phyloP scores from a whole-genome alignment of 2,113 vertebrate species.

The Elanoides forficatus region DNA sequence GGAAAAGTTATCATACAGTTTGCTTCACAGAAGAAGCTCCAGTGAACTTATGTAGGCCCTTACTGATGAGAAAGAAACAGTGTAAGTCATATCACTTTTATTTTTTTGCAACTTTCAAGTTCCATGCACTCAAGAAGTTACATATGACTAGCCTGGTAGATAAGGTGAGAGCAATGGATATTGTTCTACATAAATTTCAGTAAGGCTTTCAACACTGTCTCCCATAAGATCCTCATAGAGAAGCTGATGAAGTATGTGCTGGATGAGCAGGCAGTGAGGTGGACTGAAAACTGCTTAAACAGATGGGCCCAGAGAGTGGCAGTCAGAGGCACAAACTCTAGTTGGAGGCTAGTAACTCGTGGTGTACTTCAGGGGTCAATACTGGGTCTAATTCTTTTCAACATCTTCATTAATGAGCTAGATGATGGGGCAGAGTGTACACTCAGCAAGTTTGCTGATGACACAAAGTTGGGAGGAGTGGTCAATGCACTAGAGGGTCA shows the following conservation, averaged over 20 bases:
- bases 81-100: background rate
- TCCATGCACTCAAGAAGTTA: background rate
- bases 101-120: background rate
- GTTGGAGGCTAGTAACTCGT: background rate
- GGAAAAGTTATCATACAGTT: background rate
- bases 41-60: background rate
- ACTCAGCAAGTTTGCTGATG: background rate
- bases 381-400: background rate
- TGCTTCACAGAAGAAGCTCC: background rate
- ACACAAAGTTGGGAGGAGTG: background rate
- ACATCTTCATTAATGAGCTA: background rate
- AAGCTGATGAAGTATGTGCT: background rate
- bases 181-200: background rate
- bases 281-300: background rate
- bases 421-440: background rate
- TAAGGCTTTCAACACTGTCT: background rate
- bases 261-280: background rate
- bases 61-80: background rate
- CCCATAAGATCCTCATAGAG: background rate
- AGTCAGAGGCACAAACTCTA: background rate
- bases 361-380: background rate
- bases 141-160: background rate
- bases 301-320: background rate
- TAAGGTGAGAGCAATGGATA: background rate
- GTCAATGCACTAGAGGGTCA: background rate